Evolutionary conservation across 2,797 vertebrate species (phyloP).

Genomic region (Corythornis leucogaster): DNA sequence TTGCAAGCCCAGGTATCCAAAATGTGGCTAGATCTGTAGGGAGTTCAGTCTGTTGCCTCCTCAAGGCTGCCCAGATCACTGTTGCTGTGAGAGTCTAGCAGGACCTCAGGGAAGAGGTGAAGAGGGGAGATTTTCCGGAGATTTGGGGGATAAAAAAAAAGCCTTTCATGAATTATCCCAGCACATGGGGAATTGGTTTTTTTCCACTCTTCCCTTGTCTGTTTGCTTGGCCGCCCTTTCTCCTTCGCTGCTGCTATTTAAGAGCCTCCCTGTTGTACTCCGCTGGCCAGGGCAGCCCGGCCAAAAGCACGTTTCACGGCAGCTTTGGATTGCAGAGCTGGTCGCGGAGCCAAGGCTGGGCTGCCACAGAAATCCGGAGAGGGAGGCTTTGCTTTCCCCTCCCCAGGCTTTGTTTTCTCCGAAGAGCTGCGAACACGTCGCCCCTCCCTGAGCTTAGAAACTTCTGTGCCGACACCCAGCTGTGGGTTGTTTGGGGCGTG

Average conservation of each 20-base stretch:
- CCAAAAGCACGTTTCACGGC: slow-evolving; percentile 44
- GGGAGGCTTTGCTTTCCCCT: neutral
- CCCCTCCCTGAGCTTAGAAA: neutral
- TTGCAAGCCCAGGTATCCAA: neutral
- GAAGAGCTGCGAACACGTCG: neutral
- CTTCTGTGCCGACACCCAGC: neutral
- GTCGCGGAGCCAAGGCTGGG: neutral
- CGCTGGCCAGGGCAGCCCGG: neutral
- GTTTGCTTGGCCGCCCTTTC: slow-evolving; percentile 37
- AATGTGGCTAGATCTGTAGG: neutral
- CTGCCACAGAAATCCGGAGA: neutral
- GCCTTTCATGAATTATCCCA: neutral
- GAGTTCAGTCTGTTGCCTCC: neutral
- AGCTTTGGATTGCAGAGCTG: neutral
- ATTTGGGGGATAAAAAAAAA: neutral
- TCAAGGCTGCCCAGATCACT: neutral
- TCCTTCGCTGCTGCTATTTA: slow-evolving; percentile 6
- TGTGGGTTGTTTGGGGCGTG: neutral
- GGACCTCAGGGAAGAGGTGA: neutral
- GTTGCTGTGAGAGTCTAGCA: neutral
- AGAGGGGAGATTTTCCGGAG: neutral
- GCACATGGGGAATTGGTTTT: neutral
- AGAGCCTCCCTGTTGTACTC: slow-evolving; percentile 26
- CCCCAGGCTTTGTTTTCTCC: neutral
- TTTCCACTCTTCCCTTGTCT: slow-evolving; percentile 21